Evolutionary conservation across 2,888 invertebrate genomes (phyloP).

Genomic region (Oscheius sp.): DNA sequence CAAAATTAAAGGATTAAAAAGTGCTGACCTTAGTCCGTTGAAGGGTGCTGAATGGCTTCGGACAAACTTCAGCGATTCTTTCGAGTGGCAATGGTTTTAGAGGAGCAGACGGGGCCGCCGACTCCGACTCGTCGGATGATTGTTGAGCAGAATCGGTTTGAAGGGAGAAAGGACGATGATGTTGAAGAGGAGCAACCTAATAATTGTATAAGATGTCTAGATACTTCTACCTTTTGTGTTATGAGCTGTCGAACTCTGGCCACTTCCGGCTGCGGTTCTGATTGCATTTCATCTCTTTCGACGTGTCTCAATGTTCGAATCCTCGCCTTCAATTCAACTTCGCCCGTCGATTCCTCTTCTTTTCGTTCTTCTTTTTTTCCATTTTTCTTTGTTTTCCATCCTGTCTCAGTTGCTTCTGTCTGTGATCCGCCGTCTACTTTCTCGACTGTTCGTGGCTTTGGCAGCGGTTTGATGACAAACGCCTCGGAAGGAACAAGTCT

Average conservation of each 20-base stretch:
- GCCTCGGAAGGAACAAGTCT: slow-evolving; percentile 28
- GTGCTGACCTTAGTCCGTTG: slow-evolving; percentile 38
- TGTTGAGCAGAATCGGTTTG: slow-evolving; percentile 43
- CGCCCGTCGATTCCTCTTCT: slow-evolving; percentile 39
- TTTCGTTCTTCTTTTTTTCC: slow-evolving; percentile 15
- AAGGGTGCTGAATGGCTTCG: slow-evolving; percentile 42
- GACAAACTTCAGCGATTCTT: slow-evolving; percentile 22
- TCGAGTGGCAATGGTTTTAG: slow-evolving; percentile 20
- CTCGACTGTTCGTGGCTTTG: slow-evolving; percentile 34
- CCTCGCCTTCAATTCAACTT: slow-evolving; percentile 62
- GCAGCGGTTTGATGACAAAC: slow-evolving; percentile 18
- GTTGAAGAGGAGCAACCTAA: slow-evolving; percentile 71
- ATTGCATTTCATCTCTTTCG: slow-evolving; percentile 41
- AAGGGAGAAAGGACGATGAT: slow-evolving; percentile 70
- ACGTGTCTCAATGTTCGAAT: slow-evolving; percentile 67
- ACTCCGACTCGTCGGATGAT: slow-evolving; percentile 39
- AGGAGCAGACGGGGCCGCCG: slow-evolving; percentile 29
- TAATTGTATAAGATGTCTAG: background rate
- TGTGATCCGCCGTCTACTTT: slow-evolving; percentile 53
- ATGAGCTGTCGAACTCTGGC: slow-evolving; percentile 67
- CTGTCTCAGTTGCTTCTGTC: slow-evolving; percentile 43
- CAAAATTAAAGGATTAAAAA: background rate
- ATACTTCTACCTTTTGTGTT: slow-evolving; percentile 68
- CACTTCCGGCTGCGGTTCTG: slow-evolving; percentile 46
- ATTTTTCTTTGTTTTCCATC: slow-evolving; percentile 31